These are phyloP conservation scores for Tigriopus japonicus DNA, from an alignment of 1,140 invertebrate species.

Conservation along the genomic window DNA sequence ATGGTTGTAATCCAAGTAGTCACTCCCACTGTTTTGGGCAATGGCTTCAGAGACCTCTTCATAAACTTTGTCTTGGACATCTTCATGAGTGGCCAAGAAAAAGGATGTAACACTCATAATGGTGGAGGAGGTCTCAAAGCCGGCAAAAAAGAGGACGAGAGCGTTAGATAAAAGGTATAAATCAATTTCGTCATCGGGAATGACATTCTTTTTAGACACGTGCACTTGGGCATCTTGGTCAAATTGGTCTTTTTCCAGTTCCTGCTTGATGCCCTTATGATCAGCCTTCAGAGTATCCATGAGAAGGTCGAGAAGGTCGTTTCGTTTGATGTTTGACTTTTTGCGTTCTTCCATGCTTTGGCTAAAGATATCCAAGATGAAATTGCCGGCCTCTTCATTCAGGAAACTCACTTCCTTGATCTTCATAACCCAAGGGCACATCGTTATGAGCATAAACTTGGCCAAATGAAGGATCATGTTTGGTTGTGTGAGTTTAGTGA, in stretches of 20 bases:
- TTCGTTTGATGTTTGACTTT: background rate
- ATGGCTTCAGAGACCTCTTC: slow-evolving; percentile 36
- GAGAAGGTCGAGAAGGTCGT: slow-evolving; percentile 1
- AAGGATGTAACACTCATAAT: background rate
- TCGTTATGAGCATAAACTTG: too few species aligned
- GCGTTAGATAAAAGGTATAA: background rate
- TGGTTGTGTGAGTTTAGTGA: too few species aligned
- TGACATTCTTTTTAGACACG: background rate
- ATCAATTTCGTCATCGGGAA: background rate
- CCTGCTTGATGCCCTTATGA: background rate
- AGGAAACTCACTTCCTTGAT: too few species aligned
- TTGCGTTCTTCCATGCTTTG: too few species aligned
- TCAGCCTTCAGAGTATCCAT: background rate
- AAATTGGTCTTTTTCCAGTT: background rate
- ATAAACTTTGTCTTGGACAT: slow-evolving; percentile 38
- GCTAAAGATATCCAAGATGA: too few species aligned
- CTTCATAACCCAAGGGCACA: too few species aligned
- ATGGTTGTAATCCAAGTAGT: background rate
- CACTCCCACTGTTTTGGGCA: too few species aligned
- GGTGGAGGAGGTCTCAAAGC: background rate
- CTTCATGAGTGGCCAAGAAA: slow-evolving; percentile 34
- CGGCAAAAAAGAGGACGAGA: background rate
- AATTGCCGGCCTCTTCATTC: too few species aligned
- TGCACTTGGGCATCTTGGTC: background rate
- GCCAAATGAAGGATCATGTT: too few species aligned